Percentiles rank a stretch among this genome's conserved stretches.
Conservation (phyloP, 2,797 vertebrate species). For the Amniataba percoides region DNA sequence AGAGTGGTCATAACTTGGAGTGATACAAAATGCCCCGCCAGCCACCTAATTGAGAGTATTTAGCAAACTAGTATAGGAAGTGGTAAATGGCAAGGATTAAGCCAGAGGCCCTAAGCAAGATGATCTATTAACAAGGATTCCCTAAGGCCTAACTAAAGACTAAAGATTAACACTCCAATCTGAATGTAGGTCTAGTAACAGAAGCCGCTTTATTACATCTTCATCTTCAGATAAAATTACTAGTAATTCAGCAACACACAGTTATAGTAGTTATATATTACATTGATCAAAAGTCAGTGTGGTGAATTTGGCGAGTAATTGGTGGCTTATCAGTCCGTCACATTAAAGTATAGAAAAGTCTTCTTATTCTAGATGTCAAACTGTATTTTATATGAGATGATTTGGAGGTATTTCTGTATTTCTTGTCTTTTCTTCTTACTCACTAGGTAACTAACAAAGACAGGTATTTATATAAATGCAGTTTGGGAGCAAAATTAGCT, state of each 20-base stretch:
- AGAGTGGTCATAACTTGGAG: slow-evolving; percentile 73
- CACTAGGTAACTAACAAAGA: too few relatives aligned
- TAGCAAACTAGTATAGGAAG: slow-evolving; percentile 85
- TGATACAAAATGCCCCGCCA: slow-evolving; percentile 76
- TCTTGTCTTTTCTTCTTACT: too few relatives aligned
- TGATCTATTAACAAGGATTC: slow-evolving; percentile 84
- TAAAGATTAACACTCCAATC: slow-evolving; percentile 77
- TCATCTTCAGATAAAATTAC: slow-evolving; percentile 44
- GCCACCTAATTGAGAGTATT: slow-evolving; percentile 86
- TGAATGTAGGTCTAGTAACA: slow-evolving; percentile 63
- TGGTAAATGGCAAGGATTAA: slow-evolving; percentile 84
- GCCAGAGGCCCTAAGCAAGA: slow-evolving; percentile 84
- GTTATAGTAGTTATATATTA: slow-evolving; percentile 6
- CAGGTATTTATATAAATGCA: too few relatives aligned
- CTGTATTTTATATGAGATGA: not conserved
- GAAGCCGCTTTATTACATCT: slow-evolving; percentile 46
- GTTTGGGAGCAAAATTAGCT: too few relatives aligned
- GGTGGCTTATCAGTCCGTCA: slow-evolving; percentile 1
- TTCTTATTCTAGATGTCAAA: not conserved
- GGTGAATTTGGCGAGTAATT: slow-evolving; percentile 12
- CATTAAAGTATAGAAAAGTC: not conserved
- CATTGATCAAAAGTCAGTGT: slow-evolving; percentile 33
- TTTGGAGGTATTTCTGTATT: not conserved
- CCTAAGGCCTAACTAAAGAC: slow-evolving; percentile 84
- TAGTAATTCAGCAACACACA: slow-evolving; percentile 15